Conservation (phyloP, 2,113 vertebrate genomes). For the Tursiops truncatus region DNA sequence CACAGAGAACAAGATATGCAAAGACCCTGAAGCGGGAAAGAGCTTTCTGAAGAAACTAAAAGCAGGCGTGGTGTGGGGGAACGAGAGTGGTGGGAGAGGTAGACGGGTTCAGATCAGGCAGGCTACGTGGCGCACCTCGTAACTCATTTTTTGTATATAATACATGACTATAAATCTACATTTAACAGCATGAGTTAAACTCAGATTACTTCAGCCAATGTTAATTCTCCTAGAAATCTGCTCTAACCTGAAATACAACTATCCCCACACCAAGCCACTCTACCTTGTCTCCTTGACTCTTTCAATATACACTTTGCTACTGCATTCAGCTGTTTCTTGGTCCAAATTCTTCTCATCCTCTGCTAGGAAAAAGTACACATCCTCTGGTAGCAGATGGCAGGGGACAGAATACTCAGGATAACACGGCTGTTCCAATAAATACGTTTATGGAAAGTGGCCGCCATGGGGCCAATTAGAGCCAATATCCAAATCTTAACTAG, state of each 20-base stretch:
- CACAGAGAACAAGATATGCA: not conserved
- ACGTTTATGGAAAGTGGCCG: not conserved
- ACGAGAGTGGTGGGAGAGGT: not conserved
- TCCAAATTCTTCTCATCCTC: not conserved
- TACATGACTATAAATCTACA: not conserved
- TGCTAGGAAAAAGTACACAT: not conserved
- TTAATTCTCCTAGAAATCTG: constrained; percentile 5
- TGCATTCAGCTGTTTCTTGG: not conserved
- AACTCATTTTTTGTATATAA: not conserved
- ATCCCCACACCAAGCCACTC: not conserved
- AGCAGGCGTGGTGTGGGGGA: not conserved
- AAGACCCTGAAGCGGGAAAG: not conserved
- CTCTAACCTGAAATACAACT: not conserved
- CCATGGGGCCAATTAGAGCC: constrained; percentile 2
- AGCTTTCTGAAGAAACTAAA: not conserved
- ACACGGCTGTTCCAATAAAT: not conserved
- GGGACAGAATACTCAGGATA: not conserved
- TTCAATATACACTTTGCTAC: not conserved
- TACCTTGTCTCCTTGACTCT: not conserved
- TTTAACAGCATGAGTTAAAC: not conserved
- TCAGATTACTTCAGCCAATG: not conserved
- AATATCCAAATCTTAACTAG: constrained; percentile 11
- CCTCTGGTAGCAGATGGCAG: constrained; percentile 18
- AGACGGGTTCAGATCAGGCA: not conserved
- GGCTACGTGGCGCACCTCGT: not conserved